Percentiles rank a stretch among this genome's conserved stretches.
Evolutionary conservation across 2,888 invertebrate species (phyloP).

Genomic region (Pseudoips prasinana): DNA sequence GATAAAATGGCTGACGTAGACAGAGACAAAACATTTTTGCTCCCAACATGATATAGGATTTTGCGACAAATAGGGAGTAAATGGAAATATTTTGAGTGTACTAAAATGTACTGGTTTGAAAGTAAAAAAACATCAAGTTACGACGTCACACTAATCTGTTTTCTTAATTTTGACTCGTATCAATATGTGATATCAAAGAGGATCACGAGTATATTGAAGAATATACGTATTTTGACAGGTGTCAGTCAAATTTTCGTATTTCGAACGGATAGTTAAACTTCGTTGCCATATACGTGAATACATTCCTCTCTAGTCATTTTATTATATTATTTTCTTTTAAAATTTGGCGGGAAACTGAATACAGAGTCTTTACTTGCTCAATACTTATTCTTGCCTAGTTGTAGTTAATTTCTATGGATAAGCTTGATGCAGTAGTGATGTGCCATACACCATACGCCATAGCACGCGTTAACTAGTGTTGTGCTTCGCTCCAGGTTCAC

Average conservation of each 20-base stretch:
- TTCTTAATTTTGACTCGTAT: no score
- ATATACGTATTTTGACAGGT: not conserved
- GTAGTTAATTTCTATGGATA: conserved; percentile 46
- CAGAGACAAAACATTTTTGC: not conserved
- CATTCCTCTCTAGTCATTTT: conserved; percentile 80
- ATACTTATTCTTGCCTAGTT: conserved; percentile 70
- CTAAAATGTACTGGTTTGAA: no score
- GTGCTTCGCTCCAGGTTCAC: conserved; percentile 62
- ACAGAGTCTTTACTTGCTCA: conserved; percentile 70
- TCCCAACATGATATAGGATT: no score
- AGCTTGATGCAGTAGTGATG: conserved; percentile 68
- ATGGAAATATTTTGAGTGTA: no score
- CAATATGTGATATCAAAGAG: no score
- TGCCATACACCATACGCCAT: conserved; percentile 67
- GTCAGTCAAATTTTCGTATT: not conserved
- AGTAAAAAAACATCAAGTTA: no score
- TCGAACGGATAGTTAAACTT: conserved; percentile 14
- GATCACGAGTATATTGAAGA: no score
- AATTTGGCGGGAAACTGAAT: conserved; percentile 50
- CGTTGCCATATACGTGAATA: conserved; percentile 58
- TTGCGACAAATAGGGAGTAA: no score
- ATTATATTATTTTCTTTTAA: conserved; percentile 27
- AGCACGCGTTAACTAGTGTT: conserved; percentile 52
- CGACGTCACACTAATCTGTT: no score
- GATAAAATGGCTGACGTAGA: not conserved